Conservation (phyloP, 92 coral and sea anemone species). For the Actinernus sp. region DNA sequence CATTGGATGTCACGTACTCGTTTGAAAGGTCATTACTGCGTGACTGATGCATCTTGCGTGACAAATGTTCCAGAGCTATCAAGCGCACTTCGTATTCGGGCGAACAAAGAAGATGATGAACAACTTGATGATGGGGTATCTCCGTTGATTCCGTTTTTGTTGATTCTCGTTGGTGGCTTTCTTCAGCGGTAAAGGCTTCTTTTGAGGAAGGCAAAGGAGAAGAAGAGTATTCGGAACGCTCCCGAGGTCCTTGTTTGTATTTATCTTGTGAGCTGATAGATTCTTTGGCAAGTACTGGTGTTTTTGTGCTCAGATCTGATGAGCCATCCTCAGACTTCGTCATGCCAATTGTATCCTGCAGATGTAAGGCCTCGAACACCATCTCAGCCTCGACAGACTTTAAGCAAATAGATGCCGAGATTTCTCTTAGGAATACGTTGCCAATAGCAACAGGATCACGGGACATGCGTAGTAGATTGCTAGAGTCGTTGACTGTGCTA, state of each 20-base stretch:
- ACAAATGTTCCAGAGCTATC: constrained; percentile 55
- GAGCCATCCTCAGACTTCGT: neutral
- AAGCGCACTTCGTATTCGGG: constrained; percentile 75
- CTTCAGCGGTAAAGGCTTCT: neutral
- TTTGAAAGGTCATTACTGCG: neutral
- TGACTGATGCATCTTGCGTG: neutral
- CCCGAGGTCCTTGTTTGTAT: neutral
- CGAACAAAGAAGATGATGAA: constrained; percentile 38
- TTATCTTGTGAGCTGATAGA: too few relatives aligned
- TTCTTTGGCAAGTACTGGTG: too few relatives aligned
- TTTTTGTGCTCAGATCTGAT: too few relatives aligned
- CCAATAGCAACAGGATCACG: constrained; percentile 68
- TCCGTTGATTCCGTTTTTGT: neutral
- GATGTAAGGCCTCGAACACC: neutral
- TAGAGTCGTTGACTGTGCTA: too few relatives aligned
- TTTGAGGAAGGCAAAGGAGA: neutral
- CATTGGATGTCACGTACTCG: neutral
- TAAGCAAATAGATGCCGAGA: constrained; percentile 54
- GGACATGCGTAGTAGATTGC: too few relatives aligned
- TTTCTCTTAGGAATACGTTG: constrained; percentile 54
- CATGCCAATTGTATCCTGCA: constrained; percentile 6
- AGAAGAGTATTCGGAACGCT: neutral
- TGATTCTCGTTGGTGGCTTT: neutral
- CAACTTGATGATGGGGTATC: too few relatives aligned
- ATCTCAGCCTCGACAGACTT: neutral